Base-by-base conservation (phyloP, 23 tunicate species). In the Styela plicata region DNA sequence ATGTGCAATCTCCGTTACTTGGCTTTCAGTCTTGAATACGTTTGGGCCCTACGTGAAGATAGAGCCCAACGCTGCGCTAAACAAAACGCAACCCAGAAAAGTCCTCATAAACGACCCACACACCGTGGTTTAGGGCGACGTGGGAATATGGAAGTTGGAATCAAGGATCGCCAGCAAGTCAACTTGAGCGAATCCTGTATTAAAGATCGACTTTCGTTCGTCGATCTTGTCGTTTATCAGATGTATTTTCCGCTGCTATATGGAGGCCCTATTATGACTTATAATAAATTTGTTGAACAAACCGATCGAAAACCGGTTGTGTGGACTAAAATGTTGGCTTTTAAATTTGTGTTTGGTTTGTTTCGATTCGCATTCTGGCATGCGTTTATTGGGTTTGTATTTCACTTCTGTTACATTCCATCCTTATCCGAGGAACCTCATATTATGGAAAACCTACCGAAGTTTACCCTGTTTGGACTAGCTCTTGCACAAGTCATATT, bases 251-350 rank as follows among this genome's bases (percentile, higher is more conserved):
- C 94, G 21, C 26, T 89, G 17, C 64, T 83, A 23, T 28, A 35
- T 28, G 94, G 94, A 17, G 94, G 94, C 13, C 94, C 94, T 31
- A 70, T 89, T 27, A 53, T 89, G 17, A 83, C 63, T 32, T 89
- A 84, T 63, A 63, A 89, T 52, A 5, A 26, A 1, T 89, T 89
- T 57, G 24, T 61, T 61, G 21, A 19, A 19, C 20, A 61, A 61
- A 61, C 64, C 21, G 21, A 61, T 19, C 19, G 21, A 19, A 21
- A 19, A 19, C 64, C 64, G 64, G 21, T 19, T 19, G 19, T 21
- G 19, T 61, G 64, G 64, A 61, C 20, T 61, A 21, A 19, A 19
- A 61, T 19, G 64, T 19, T 19, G 21, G 21, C 21, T 19, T 19
- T 19, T 19, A 19, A 63, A 1, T 89, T 64, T 62, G 3, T 85